Percentiles rank a stretch among this genome's conserved stretches.
Evolutionary conservation across 2,888 invertebrate species (phyloP).

Genomic region (Lasius fuliginosus): DNA sequence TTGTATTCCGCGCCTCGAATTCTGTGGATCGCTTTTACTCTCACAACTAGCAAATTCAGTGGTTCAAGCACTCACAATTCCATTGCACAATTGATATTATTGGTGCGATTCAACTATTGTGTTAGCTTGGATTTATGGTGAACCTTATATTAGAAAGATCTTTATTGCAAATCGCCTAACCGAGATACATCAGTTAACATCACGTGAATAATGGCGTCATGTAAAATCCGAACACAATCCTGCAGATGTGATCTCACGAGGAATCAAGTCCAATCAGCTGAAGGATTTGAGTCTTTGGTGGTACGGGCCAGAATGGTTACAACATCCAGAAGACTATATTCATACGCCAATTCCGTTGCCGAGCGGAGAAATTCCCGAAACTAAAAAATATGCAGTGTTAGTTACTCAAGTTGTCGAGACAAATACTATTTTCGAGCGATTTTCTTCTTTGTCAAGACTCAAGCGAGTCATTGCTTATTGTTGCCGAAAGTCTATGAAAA

Average conservation of each 20-base stretch:
- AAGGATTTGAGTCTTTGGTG: background rate
- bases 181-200: background rate
- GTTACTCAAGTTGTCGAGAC: background rate
- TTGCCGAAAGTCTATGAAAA: no score
- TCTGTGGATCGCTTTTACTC: background rate
- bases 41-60: background rate
- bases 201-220: background rate
- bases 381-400: background rate
- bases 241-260: background rate
- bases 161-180: background rate
- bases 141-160: background rate
- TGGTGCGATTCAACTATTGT: background rate
- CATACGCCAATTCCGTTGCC: background rate
- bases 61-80: background rate
- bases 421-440: accelerated
- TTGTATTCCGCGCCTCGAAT: background rate
- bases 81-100: background rate
- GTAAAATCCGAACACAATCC: no score
- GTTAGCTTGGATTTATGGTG: background rate
- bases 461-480: background rate
- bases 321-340: background rate
- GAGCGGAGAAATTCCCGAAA: background rate
- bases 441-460: background rate
- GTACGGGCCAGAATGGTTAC: background rate
- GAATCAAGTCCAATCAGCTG: background rate